Base-by-base conservation (phyloP, 2,113 vertebrate species). In the Rhegmatorhina hoffmannsi region DNA sequence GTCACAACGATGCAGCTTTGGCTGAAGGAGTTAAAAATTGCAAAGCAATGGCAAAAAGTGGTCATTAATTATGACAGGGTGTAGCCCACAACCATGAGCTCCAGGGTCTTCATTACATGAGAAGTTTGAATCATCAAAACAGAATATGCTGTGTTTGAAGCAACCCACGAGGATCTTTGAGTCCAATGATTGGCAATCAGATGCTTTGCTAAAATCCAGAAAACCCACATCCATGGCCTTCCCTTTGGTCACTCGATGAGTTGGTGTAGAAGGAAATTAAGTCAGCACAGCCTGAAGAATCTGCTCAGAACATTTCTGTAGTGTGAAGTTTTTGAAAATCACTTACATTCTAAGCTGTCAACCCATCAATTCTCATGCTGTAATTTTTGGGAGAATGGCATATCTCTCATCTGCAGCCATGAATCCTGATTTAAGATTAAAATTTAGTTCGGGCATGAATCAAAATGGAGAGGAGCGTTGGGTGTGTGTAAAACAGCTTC, bases 311-410 rank as follows among this genome's bases (percentile, higher is more conserved):
- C n/a, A 11, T 74, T 92, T 73, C 64, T 89, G 73, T 38, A 19
- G 40, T 33, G 73, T 63, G 87, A 77, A 8, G 59, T 84, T 82
- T 92, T 44, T 1, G 25, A 23, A 83, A 91, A 33, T 50, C 23
- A 50, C 66, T 34, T 87, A 20, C 66, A 25, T 91, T 77, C 56
- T 43, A 21, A 94, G 78, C 81, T 95, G 93, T 89, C 92, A 91
- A 78, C 9, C 74, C 60, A 67, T 92, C 74, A 60, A 2, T 72
- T 63, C 40, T 31, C 53, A 12, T 13, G 56, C 70, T 78, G 44
- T 47, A 38, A 23, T 75, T 92, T 84, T 47, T 7, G 36, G 77
- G 60, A 87, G 81, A 62, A 38, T 3, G n/a, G 38, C 2, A 0
- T 62, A 31, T 62, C 55, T 91, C 80, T 77, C 4, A 0, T 28